Evolutionary conservation across 2,797 vertebrate genomes (phyloP), one percentile per base, ranked within the genome.

Genomic region (Lutjanus argentimaculatus): DNA sequence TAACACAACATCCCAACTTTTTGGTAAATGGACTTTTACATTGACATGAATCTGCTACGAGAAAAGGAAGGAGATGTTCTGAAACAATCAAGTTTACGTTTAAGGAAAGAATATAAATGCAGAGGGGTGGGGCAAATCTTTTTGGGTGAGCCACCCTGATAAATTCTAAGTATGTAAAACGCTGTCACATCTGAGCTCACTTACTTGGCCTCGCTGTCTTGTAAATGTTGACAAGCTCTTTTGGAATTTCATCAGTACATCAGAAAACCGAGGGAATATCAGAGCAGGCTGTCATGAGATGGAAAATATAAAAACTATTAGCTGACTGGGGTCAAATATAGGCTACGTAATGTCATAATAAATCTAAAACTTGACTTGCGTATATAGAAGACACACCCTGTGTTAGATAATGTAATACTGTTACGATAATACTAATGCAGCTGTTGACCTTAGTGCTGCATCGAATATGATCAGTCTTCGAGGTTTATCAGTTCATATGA

Each of bases 371-470:
- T 9, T 45, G 25, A 56, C 22, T 49, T 66, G 42, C 2, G 1
- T 21, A 43, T 3, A 70, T 45, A 13, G 53, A 21, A 67, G 73
- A 71, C 40, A 72, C 90, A 59, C 84, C 30, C 89, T 89, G 71
- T 7, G 36, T 83, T 77, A 83, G 42, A 66, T 79, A 66, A 73
- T 72, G 12, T 25, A 19, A 52, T 66, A 16, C 45, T 64, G 40
- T 59, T 61, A 45, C 8, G 1, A 61, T 68, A 22, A 36, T 74
- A 67, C 72, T 75, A 6, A 36, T 62, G 48, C 51, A 57, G 25
- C 45, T 75, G n/a, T 62, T 83, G 69, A 80, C 69, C 40, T 55
- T 1, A 40, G 19, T 64, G 43, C 30, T 67, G 17, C 45, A 46
- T 17, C 42, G 40, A 78, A 57, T 30, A 49, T 14, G 46, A 80